A percentile compares a stretch with the other conserved stretches of the same genome.
Conservation (phyloP, 1,140 invertebrate genomes). For the Aphelenchoides avenae region DNA sequence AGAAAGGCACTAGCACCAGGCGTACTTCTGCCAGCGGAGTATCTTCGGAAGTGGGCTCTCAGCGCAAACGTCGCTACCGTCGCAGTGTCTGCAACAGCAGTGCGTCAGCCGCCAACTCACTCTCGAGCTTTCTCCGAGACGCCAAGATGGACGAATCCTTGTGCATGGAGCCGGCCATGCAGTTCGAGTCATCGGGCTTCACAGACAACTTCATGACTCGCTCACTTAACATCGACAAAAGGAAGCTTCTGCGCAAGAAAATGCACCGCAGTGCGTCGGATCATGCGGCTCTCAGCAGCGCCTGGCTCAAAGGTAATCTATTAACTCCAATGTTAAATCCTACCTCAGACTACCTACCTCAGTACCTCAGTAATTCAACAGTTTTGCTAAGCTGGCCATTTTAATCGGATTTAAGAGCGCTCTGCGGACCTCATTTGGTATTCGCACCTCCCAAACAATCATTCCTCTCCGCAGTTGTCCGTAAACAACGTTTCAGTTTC, state of each 20-base stretch:
- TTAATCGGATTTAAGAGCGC: background rate
- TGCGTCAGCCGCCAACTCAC: too few species aligned
- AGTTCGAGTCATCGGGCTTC: conserved; percentile 8
- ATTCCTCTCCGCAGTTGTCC: too few species aligned
- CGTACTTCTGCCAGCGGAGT: background rate
- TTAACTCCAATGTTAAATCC: too few species aligned
- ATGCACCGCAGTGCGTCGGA: conserved; percentile 35
- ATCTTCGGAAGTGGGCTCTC: too few species aligned
- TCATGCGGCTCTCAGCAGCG: too few species aligned
- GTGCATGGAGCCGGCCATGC: background rate
- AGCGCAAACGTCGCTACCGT: too few species aligned
- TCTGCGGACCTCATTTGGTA: background rate
- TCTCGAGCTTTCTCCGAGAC: background rate
- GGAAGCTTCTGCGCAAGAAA: conserved; percentile 4
- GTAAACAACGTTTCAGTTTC: background rate
- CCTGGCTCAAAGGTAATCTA: too few species aligned
- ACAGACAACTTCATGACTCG: conserved; percentile 19
- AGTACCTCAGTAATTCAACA: too few species aligned
- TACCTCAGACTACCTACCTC: too few species aligned
- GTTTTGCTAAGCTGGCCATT: too few species aligned
- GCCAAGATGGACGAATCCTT: conserved; percentile 3
- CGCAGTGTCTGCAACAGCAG: too few species aligned
- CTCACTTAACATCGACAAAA: conserved; percentile 15
- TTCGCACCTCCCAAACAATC: too few species aligned
- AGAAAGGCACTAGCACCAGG: background rate